A percentile compares a stretch with the other conserved stretches of the same genome.
These are phyloP conservation scores for Nannoperca obscura DNA, from an alignment of 2,797 vertebrate species.

Conservation along the genomic window DNA sequence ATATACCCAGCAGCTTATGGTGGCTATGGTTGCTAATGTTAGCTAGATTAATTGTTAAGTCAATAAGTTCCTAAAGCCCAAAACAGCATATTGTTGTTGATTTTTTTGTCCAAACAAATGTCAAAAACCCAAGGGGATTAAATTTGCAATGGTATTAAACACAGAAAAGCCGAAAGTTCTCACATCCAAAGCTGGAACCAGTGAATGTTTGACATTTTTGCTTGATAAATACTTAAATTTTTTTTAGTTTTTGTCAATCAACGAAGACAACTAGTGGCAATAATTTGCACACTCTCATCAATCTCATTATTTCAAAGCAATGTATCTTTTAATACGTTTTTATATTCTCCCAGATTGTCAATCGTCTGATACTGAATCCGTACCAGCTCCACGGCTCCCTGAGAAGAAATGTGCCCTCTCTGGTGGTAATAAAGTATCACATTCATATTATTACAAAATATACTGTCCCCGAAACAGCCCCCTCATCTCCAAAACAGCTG, in stretches of 20 bases:
- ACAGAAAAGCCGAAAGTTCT: neutral
- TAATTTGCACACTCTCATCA: neutral
- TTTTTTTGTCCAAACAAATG: neutral
- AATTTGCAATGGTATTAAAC: neutral
- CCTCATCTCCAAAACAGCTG: neutral
- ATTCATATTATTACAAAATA: constrained; percentile 25
- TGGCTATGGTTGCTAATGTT: neutral
- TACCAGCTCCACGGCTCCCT: neutral
- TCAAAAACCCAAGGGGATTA: neutral
- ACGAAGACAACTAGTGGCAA: neutral
- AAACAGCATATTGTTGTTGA: neutral
- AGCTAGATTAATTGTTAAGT: neutral
- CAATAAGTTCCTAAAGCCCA: neutral
- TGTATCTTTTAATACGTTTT: neutral
- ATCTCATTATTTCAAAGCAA: neutral
- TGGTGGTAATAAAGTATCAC: constrained; percentile 32
- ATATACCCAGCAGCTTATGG: neutral
- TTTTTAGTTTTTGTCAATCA: neutral
- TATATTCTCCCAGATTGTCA: neutral
- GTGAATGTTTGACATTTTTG: neutral
- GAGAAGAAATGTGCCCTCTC: constrained; percentile 2
- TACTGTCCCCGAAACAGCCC: constrained; percentile 3
- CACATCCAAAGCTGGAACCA: neutral
- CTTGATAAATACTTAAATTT: neutral
- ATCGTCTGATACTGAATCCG: neutral